Evolutionary conservation across 2,888 invertebrate species (phyloP), one percentile per base, ranked within the genome.

Genomic region (Acronicta psi): DNA sequence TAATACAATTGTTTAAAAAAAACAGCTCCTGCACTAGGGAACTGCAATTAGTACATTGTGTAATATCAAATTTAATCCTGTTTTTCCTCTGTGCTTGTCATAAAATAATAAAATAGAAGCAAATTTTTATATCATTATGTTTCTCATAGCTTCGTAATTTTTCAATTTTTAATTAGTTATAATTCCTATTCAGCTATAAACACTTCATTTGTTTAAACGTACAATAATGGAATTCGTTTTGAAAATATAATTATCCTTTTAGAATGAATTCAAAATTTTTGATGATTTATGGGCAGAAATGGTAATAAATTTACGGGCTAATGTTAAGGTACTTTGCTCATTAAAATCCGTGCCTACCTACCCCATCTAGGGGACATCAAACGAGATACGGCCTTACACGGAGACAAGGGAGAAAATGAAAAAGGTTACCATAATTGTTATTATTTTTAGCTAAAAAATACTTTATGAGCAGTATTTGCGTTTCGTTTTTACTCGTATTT

Each of bases 261-360:
- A 34, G 7, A 31, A 20, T 20, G n/a, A 14, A 16, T 29, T 4
- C 10, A 18, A 43, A 41, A 47, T 47, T 52, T 69, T 53, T 7
- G 54, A 63, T 54, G 50, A 63, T 69, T 65, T 63, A 65, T 50
- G 29, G 14, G 7, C 37, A 16, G n/a, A 17, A 46, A 63, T 50
- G 14, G 41, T 50, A 69, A 63, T 70, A 50, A 17, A 54, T 63
- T 66, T 70, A 64, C 46, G 29, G 23, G 9, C 20, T 50, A 50
- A 50, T 50, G 14, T 38, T 29, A 34, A 17, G 45, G 41, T 54
- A 69, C 70, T 69, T 65, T 51, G 29, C 55, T 45, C 65, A 69
- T 69, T 63, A 63, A 50, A 53, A 43, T 54, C 18, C 20, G 64
- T 50, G 20, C 29, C 34, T 54, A 29, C 38, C 49, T 50, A 8